Percentiles rank a stretch among this genome's conserved stretches.
Conservation (phyloP, 2,113 vertebrate genomes). For the Thamnaconus septentrionalis region DNA sequence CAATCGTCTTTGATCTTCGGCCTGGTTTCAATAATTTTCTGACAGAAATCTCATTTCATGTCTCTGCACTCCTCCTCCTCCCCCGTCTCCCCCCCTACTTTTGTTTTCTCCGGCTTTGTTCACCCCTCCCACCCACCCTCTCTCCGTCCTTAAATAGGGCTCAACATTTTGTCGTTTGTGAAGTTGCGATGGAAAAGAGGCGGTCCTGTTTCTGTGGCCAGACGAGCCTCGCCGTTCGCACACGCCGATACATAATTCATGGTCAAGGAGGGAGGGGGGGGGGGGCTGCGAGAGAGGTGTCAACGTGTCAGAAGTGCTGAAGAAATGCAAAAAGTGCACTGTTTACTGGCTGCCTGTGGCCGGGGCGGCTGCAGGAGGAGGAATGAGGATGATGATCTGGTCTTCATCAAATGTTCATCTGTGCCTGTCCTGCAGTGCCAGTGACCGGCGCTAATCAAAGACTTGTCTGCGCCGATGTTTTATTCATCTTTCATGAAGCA, state of each 20-base stretch:
- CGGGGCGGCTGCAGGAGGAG: constrained; percentile 51
- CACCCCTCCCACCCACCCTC: constrained; percentile 13
- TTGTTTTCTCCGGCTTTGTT: constrained; percentile 53
- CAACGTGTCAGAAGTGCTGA: constrained; percentile 79
- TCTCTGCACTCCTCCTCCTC: constrained; percentile 22
- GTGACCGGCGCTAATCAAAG: constrained; percentile 74
- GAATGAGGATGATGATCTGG: constrained; percentile 44
- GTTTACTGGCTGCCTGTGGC: constrained; percentile 75
- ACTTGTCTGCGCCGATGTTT: constrained; percentile 69
- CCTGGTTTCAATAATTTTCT: constrained; percentile 74
- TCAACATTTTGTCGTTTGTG: constrained; percentile 61
- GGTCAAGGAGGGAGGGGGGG: constrained; percentile 1
- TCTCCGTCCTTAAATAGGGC: constrained; percentile 60
- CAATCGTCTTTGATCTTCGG: constrained; percentile 67
- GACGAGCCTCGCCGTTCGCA: constrained; percentile 73
- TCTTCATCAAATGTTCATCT: constrained; percentile 72
- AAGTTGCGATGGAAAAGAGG: constrained; percentile 59
- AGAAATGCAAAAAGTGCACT: constrained; percentile 78
- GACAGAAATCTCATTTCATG: constrained; percentile 73
- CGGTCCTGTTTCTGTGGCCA: constrained; percentile 27
- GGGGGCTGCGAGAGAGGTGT: constrained; percentile 78
- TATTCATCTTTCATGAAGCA: constrained; percentile 73
- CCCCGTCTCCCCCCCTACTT: constrained; percentile 7
- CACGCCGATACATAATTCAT: constrained; percentile 83
- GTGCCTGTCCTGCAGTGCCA: constrained; percentile 56